Percentiles rank a stretch among this genome's conserved stretches.
Evolutionary conservation across 2,113 vertebrate species (phyloP).

Genomic region (Murina feae): DNA sequence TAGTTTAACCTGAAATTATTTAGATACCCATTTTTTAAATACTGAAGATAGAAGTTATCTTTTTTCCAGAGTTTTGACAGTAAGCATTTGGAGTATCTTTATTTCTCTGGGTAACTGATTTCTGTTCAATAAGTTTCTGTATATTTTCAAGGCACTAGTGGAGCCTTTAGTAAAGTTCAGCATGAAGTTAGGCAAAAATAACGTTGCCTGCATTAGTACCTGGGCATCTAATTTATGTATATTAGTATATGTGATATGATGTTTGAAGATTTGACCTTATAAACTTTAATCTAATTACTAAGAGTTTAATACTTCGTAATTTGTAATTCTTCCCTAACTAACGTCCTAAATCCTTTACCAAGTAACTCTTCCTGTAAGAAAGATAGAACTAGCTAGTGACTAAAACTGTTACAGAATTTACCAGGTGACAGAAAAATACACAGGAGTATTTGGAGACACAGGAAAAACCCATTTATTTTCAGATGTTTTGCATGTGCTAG

Average conservation of each 20-base stretch:
- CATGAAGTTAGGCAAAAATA: neutral
- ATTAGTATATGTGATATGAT: neutral
- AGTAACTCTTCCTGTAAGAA: neutral
- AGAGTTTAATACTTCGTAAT: neutral
- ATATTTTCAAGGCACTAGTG: neutral
- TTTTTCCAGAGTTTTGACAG: neutral
- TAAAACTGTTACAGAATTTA: no score
- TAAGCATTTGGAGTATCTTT: conserved; percentile 17
- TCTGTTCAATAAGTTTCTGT: neutral
- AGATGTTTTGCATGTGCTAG: no score
- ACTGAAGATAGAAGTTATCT: neutral
- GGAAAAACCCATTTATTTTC: no score
- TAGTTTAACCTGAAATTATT: conserved; percentile 11
- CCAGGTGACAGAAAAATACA: no score
- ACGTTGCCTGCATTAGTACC: neutral
- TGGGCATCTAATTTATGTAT: neutral
- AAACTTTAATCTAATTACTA: neutral
- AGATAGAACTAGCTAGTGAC: neutral
- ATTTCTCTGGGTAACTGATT: neutral
- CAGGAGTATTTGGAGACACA: no score
- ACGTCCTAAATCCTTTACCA: neutral
- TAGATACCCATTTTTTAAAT: conserved; percentile 30
- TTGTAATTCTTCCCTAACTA: neutral
- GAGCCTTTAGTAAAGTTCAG: neutral
- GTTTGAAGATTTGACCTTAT: neutral